These are phyloP conservation scores for Lacerta agilis DNA, from an alignment of 2,797 vertebrate genomes.

Conservation along the genomic window DNA sequence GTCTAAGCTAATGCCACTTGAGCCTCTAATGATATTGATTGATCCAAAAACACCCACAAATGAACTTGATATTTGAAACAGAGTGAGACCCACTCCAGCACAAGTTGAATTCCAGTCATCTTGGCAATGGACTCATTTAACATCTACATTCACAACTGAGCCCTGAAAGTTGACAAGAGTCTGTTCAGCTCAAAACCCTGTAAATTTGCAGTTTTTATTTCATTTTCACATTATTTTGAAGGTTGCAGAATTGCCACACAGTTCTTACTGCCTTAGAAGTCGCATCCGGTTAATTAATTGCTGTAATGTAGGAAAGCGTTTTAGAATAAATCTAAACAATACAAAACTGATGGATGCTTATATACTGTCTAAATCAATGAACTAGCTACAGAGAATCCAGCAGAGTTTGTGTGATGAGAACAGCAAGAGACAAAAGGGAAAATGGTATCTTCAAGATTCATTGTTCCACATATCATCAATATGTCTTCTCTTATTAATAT, in stretches of 20 bases:
- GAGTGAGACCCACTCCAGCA: neutral
- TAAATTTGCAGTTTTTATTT: neutral
- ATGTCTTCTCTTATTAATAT: neutral
- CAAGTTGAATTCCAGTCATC: neutral
- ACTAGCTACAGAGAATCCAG: constrained; percentile 8
- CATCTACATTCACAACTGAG: neutral
- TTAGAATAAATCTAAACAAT: constrained; percentile 29
- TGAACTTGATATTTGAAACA: neutral
- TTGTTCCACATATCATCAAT: constrained; percentile 23
- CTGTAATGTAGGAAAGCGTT: neutral
- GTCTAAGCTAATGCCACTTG: neutral
- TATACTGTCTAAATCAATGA: constrained; percentile 27
- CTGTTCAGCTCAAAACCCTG: neutral
- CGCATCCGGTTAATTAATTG: constrained; percentile 2
- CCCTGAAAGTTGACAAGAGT: too few species aligned
- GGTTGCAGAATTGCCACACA: neutral
- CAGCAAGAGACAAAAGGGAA: constrained; percentile 17
- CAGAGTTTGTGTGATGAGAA: constrained; percentile 23
- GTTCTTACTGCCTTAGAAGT: neutral
- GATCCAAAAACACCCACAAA: neutral
- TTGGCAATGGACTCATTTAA: too few species aligned
- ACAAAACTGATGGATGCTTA: constrained; percentile 13
- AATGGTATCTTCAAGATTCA: constrained; percentile 19
- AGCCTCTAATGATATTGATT: neutral
- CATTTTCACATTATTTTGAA: neutral